Percentiles rank a stretch among this genome's conserved stretches.
phyloP scores from a whole-genome alignment of 2,888 invertebrate genomes.

The Noctua comes region DNA sequence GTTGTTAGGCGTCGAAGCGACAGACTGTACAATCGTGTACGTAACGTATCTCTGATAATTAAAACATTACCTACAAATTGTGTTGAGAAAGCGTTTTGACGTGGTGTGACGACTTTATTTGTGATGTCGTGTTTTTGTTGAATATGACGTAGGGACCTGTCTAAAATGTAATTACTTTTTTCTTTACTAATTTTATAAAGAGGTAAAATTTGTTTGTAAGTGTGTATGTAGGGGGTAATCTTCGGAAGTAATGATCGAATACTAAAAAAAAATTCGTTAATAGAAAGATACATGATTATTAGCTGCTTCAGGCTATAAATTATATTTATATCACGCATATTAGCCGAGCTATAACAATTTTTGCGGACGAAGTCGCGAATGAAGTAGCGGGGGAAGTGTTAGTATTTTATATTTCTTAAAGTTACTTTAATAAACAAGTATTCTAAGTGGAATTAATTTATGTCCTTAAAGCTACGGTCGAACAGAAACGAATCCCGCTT shows the following conservation, averaged over 20 bases:
- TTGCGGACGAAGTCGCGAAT: no score
- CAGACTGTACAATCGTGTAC: conserved; percentile 35
- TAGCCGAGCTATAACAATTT: no score
- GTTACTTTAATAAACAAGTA: neutral
- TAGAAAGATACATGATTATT: no score
- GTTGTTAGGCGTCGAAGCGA: conserved; percentile 63
- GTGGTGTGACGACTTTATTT: neutral
- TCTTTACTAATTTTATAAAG: no score
- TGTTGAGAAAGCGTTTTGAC: conserved; percentile 20
- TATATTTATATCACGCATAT: no score
- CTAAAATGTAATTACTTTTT: neutral
- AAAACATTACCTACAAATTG: conserved; percentile 31
- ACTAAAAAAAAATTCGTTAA: no score
- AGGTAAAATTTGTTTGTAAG: no score
- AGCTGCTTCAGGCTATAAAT: no score
- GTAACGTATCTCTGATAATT: conserved; percentile 30
- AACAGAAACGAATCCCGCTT: neutral
- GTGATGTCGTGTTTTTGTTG: neutral
- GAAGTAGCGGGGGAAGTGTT: no score
- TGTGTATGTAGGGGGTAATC: no score
- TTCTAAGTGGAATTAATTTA: neutral
- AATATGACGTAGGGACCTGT: neutral
- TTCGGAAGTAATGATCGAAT: no score
- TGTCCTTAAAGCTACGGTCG: neutral
- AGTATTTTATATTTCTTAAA: neutral